Evolutionary conservation across 2,113 vertebrate species (phyloP).

Genomic region (Tichodroma muraria): DNA sequence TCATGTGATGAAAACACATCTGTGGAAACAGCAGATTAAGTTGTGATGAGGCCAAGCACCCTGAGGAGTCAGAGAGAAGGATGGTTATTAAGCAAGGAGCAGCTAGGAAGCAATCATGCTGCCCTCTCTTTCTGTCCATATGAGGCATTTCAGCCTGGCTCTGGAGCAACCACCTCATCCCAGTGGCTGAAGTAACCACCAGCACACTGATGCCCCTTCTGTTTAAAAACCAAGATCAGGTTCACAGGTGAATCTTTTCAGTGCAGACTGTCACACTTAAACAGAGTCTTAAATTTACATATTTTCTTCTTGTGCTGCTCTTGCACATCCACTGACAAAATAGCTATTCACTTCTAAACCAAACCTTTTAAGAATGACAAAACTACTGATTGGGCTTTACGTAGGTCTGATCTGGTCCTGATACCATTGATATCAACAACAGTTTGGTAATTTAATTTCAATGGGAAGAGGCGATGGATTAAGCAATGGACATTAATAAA

Average conservation of each 20-base stretch:
- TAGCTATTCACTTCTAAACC: not conserved
- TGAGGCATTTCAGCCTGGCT: not conserved
- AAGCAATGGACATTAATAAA: not conserved
- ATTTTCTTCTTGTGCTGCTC: not conserved
- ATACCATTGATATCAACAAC: not conserved
- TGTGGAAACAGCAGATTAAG: conserved; percentile 21
- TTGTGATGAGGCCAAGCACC: conserved; percentile 2
- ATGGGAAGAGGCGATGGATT: not conserved
- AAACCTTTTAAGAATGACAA: not conserved
- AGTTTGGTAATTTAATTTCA: not conserved
- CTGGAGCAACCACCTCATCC: not conserved
- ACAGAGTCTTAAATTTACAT: not conserved
- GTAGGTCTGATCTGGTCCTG: not conserved
- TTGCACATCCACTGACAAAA: not conserved
- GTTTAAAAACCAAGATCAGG: not conserved
- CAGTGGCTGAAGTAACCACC: not conserved
- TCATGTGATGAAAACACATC: not conserved
- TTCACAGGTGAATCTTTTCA: not conserved
- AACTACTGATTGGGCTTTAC: not conserved
- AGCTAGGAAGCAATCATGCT: conserved; percentile 26
- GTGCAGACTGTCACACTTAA: not conserved
- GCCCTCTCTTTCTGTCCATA: not conserved
- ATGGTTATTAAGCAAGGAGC: not conserved
- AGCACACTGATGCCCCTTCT: not conserved
- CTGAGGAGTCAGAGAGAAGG: not conserved